phyloP scores from a whole-genome alignment of 2,797 vertebrate genomes.

The Acrossocheilus fasciatus region DNA sequence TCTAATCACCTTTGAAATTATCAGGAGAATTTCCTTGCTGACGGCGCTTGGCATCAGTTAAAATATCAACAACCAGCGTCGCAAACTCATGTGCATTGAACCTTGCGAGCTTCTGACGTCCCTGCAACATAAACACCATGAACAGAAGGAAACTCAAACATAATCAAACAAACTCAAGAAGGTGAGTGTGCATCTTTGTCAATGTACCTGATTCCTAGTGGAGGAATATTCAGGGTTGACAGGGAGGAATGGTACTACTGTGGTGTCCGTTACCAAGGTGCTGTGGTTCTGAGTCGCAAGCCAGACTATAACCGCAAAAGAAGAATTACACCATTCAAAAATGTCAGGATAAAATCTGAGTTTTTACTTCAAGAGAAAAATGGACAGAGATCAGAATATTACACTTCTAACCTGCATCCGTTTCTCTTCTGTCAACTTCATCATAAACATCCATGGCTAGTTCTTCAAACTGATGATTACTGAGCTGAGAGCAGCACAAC shows the following conservation, averaged over 20 bases:
- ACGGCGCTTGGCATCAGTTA: conserved; percentile 94
- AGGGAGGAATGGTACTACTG: conserved; percentile 95
- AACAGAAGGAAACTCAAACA: background rate
- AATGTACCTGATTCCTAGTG: conserved; percentile 93
- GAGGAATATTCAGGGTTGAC: conserved; percentile 99
- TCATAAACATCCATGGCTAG: conserved; percentile 99
- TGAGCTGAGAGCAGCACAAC: conserved; percentile 80
- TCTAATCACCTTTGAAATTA: conserved; percentile 85
- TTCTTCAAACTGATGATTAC: conserved; percentile 98
- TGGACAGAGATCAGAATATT: background rate
- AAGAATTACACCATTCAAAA: background rate
- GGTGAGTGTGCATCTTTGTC: background rate
- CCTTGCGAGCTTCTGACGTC: conserved; percentile 94
- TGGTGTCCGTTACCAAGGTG: conserved; percentile 95
- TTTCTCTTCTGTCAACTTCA: conserved; percentile 98
- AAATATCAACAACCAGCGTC: conserved; percentile 94
- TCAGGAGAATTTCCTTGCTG: conserved; percentile 90
- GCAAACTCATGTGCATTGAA: conserved; percentile 98
- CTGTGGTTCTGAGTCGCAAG: conserved; percentile 98
- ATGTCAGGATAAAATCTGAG: background rate
- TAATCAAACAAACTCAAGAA: background rate
- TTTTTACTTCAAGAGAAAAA: background rate
- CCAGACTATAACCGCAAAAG: conserved; percentile 83
- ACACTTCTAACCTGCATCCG: conserved; percentile 87
- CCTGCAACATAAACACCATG: conserved; percentile 73